Conservation (phyloP, 2,797 vertebrate species). For the Antennarius maculatus region DNA sequence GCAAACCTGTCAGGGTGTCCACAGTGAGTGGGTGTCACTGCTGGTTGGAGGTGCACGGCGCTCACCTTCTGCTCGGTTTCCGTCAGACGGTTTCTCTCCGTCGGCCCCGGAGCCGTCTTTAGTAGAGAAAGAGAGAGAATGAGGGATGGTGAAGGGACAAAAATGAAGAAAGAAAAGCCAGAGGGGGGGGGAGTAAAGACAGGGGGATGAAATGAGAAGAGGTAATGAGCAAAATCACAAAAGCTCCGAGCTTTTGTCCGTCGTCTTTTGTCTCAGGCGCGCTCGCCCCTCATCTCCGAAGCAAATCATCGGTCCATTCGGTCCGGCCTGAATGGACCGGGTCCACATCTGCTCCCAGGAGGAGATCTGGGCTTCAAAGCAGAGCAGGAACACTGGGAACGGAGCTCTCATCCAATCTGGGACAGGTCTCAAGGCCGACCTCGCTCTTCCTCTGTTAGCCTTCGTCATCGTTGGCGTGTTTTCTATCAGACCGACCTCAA, state of each 20-base stretch:
- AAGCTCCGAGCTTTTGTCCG: constrained; percentile 57
- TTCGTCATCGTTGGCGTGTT: too few relatives aligned
- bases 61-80: constrained; percentile 56
- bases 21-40: too few relatives aligned
- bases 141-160: constrained; percentile 15
- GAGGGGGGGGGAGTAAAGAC: constrained; percentile 1
- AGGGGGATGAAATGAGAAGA: constrained; percentile 21
- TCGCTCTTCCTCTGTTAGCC: not conserved
- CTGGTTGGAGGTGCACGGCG: too few relatives aligned
- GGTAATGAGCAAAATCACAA: constrained; percentile 55
- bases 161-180: too few relatives aligned
- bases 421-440: constrained; percentile 15
- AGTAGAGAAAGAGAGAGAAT: constrained; percentile 9
- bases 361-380: constrained; percentile 60
- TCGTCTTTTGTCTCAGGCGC: constrained; percentile 56
- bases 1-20: too few relatives aligned
- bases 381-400: constrained; percentile 49
- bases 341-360: constrained; percentile 71
- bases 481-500: too few relatives aligned
- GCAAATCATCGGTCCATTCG: constrained; percentile 67
- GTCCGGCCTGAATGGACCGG: constrained; percentile 80
- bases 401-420: constrained; percentile 35
- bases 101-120: constrained; percentile 45
- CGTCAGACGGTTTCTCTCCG: constrained; percentile 43
- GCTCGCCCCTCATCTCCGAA: constrained; percentile 29